These are phyloP conservation scores for Brachionus plicatilis DNA, from an alignment of 1,140 invertebrate genomes.

Conservation along the genomic window DNA sequence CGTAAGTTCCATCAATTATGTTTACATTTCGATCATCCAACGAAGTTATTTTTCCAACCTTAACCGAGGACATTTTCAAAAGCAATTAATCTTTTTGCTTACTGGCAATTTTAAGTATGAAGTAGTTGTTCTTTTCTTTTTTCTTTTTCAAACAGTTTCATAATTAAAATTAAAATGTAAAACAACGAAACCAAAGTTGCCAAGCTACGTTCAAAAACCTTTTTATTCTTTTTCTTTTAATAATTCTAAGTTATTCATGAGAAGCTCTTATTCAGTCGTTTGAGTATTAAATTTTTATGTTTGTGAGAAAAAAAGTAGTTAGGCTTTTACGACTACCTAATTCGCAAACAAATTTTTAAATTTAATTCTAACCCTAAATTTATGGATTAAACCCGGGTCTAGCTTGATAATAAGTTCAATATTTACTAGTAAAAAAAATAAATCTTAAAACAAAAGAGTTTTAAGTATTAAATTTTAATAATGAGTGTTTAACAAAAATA, in stretches of 20 bases:
- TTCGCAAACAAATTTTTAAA: neutral
- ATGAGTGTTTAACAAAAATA: neutral
- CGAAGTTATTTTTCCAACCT: neutral
- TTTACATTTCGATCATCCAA: neutral
- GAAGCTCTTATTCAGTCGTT: neutral
- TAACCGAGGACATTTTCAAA: neutral
- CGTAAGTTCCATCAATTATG: constrained; percentile 34
- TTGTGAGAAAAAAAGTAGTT: neutral
- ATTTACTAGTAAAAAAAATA: no score
- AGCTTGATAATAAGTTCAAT: neutral
- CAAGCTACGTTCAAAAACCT: neutral
- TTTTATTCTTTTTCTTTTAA: neutral
- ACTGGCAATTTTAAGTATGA: neutral
- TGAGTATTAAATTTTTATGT: neutral
- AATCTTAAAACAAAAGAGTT: no score
- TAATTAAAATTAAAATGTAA: neutral
- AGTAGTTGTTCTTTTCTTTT: neutral
- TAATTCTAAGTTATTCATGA: neutral
- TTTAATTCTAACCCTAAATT: neutral
- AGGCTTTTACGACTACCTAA: neutral
- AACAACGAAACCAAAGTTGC: neutral
- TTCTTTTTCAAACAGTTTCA: neutral
- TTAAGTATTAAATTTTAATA: no score
- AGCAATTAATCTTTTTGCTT: neutral
- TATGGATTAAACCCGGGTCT: neutral